Evolutionary conservation across 2,113 vertebrate genomes (phyloP).

Genomic region (Scomber scombrus): DNA sequence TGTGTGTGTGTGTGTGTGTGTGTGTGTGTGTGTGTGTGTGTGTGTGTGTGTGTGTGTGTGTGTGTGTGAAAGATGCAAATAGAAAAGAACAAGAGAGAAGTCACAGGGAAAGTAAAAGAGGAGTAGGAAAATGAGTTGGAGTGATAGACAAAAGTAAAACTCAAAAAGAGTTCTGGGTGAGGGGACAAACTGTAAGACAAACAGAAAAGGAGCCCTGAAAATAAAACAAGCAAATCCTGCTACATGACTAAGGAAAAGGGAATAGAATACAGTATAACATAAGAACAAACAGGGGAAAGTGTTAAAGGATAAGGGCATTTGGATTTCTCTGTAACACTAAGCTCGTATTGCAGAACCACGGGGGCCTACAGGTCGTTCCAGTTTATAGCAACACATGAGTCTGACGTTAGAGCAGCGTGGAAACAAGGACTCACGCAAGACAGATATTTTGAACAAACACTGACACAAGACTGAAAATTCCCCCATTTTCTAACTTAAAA

Average conservation of each 20-base stretch:
- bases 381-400: conserved; percentile 63
- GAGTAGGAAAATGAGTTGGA: conserved; percentile 43
- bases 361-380: conserved; percentile 55
- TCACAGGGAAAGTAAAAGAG: conserved; percentile 34
- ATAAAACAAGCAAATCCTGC: not conserved
- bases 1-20: conserved; percentile 31
- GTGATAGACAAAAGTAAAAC: conserved; percentile 37
- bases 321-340: conserved; percentile 13
- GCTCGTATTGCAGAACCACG: conserved; percentile 43
- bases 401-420: conserved; percentile 47
- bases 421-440: conserved; percentile 59
- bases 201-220: not conserved
- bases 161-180: conserved; percentile 6
- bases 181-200: not conserved
- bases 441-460: conserved; percentile 54
- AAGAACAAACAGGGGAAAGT: conserved; percentile 9
- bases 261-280: not conserved
- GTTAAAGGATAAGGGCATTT: not conserved
- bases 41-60: conserved; percentile 7
- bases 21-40: conserved; percentile 25
- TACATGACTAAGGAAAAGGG: conserved; percentile 2
- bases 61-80: conserved; percentile 51
- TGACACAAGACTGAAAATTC: conserved; percentile 75
- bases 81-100: conserved; percentile 65
- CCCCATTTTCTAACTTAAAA: conserved; percentile 52